Evolutionary conservation across 2,113 vertebrate species (phyloP).

Genomic region (Ammodytes dubius): DNA sequence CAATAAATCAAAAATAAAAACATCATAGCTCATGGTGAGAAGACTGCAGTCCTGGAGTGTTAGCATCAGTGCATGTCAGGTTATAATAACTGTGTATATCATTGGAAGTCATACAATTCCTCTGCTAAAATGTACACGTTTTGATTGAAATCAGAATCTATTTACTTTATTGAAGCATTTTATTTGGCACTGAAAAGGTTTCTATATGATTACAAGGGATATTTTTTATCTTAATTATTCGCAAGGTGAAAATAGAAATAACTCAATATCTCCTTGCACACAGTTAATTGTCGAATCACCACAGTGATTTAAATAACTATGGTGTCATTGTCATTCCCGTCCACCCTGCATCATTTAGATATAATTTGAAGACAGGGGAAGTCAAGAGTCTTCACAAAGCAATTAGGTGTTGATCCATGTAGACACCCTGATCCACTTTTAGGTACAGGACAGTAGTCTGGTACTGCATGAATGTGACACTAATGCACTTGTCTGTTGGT

Average conservation of each 20-base stretch:
- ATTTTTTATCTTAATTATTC: background rate
- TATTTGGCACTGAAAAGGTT: background rate
- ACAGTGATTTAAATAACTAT: slow-evolving; percentile 5
- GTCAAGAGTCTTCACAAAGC: slow-evolving; percentile 43
- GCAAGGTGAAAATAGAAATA: background rate
- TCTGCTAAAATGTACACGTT: background rate
- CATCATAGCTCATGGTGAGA: background rate
- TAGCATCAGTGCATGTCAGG: background rate
- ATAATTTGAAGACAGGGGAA: slow-evolving; percentile 44
- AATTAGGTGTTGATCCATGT: slow-evolving; percentile 52
- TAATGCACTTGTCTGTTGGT: slow-evolving; percentile 52
- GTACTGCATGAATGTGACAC: slow-evolving; percentile 45
- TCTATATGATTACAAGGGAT: background rate
- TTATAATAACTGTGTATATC: background rate
- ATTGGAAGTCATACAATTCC: background rate
- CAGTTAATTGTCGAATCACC: background rate
- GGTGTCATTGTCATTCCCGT: slow-evolving; percentile 38
- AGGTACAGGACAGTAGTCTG: slow-evolving; percentile 35
- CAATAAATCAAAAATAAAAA: background rate
- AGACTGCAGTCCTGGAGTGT: background rate
- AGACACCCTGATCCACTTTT: slow-evolving; percentile 51
- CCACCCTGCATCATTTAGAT: slow-evolving; percentile 40
- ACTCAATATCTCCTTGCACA: background rate
- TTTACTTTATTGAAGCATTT: background rate
- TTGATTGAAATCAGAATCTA: background rate